A percentile compares a stretch with the other conserved stretches of the same genome.
Conservation (phyloP, 92 coral and sea anemone genomes). For the Chrysogorgia sp. region DNA sequence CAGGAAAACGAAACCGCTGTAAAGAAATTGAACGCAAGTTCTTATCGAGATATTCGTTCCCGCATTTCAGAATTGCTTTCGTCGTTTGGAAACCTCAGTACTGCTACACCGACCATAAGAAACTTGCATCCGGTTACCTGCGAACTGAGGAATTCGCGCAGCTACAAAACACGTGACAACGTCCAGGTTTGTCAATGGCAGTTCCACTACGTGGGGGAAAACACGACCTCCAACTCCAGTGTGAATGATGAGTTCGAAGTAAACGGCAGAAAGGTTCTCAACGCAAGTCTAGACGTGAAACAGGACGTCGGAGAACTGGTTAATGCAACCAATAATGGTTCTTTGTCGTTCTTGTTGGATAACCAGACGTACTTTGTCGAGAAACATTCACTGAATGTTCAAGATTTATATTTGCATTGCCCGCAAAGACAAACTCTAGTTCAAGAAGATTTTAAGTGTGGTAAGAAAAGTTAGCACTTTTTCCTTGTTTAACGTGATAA, state of each 20-base stretch:
- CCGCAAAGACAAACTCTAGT: conserved; percentile 48
- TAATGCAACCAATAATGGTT: conserved; percentile 45
- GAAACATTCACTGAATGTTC: conserved; percentile 55
- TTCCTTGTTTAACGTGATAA: background rate
- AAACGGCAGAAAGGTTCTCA: conserved; percentile 60
- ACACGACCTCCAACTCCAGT: conserved; percentile 47
- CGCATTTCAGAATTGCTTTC: background rate
- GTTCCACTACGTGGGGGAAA: conserved; percentile 53
- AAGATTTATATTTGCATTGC: conserved; percentile 49
- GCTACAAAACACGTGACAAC: background rate
- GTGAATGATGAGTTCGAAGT: conserved; percentile 41
- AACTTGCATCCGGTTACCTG: conserved; percentile 1
- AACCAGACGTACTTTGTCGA: conserved; percentile 32
- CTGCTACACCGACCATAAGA: background rate
- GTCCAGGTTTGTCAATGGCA: conserved; percentile 49
- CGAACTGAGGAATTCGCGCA: background rate
- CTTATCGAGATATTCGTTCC: background rate
- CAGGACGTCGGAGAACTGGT: conserved; percentile 54
- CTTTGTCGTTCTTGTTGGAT: conserved; percentile 25
- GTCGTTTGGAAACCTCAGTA: background rate
- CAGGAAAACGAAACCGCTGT: background rate
- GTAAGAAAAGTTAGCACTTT: conserved; percentile 48
- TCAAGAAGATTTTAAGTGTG: conserved; percentile 63
- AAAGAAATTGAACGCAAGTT: background rate
- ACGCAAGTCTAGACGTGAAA: conserved; percentile 53